Evolutionary conservation across 2,797 vertebrate genomes (phyloP), one percentile per base, ranked within the genome.

Genomic region (Crocodylus rhombifer): DNA sequence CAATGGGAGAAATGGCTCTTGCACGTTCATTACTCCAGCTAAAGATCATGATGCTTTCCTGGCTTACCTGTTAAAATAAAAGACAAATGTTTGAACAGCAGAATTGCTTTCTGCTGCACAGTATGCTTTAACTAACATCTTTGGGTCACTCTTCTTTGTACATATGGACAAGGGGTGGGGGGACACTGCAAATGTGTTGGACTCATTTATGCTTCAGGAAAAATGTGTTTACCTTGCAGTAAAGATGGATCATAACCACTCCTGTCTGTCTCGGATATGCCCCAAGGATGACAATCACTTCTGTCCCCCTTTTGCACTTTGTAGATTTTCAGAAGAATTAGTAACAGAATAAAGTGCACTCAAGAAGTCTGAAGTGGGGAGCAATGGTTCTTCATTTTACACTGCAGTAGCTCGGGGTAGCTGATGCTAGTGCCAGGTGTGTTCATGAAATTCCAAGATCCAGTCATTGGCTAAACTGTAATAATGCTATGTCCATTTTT

Each of bases 381-480:
- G 65, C 20, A 9, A 23, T 36, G 28, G 4, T 25, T 78, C 55
- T 82, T 83, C 0, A 0, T 75, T 89, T 63, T 36, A 21, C 82
- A 20, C n/a, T 62, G 5, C 33, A 80, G 14, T 30, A 63, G 20
- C 7, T 71, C 23, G 33, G 67, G 15, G 13, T 6, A 23, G 20
- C 67, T 71, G 23, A 71, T 14, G 36, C 20, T 71, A 21, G 30
- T 71, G 2, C 42, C 21, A 71, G 20, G 21, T 71, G 14, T 14
- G 23, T 7, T 71, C 6, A 21, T 71, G 21, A 36, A 71, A 71
- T 23, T 23, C 67, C 67, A 42, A 71, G 67, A 71, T 33, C 25
- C 36, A 42, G 36, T 14, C 36, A 73, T 21, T 73, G 21, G 69
- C 23, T 73, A 42, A 33, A 73, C 33, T 51, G 36, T 51, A 42